Evolutionary conservation across 2,888 invertebrate genomes (phyloP).

Genomic region (Laspeyria flexula): DNA sequence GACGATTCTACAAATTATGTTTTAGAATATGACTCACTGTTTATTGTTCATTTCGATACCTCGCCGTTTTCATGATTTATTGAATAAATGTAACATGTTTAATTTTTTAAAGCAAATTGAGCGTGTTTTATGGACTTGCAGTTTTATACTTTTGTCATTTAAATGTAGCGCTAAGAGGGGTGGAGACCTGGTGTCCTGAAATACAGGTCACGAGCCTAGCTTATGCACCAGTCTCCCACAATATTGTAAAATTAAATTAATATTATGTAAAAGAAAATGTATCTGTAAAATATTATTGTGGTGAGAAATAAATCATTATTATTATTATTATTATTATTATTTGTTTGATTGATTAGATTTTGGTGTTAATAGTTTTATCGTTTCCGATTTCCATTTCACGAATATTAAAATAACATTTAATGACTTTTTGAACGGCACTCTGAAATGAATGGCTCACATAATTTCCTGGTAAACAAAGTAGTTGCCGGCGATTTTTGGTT

Average conservation of each 20-base stretch:
- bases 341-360: too few species aligned
- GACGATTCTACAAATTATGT: conserved; percentile 51
- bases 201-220: too few species aligned
- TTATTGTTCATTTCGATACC: conserved; percentile 28
- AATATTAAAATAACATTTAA: not conserved
- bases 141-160: not conserved
- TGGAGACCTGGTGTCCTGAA: too few species aligned
- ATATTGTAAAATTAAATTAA: too few species aligned
- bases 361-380: not conserved
- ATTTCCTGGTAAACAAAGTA: conserved; percentile 30
- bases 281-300: too few species aligned
- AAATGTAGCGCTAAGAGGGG: too few species aligned
- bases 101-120: not conserved
- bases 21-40: conserved; percentile 43
- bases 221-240: too few species aligned
- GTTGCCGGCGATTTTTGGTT: conserved; percentile 38
- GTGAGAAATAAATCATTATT: too few species aligned
- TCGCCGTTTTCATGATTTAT: conserved; percentile 9
- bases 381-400: not conserved
- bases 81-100: not conserved
- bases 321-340: too few species aligned
- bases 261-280: too few species aligned
- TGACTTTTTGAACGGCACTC: conserved; percentile 13
- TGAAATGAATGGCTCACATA: conserved; percentile 21
- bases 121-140: not conserved